phyloP scores from a whole-genome alignment of 2,797 vertebrate genomes.

The Sebastiscus albofasciatus region DNA sequence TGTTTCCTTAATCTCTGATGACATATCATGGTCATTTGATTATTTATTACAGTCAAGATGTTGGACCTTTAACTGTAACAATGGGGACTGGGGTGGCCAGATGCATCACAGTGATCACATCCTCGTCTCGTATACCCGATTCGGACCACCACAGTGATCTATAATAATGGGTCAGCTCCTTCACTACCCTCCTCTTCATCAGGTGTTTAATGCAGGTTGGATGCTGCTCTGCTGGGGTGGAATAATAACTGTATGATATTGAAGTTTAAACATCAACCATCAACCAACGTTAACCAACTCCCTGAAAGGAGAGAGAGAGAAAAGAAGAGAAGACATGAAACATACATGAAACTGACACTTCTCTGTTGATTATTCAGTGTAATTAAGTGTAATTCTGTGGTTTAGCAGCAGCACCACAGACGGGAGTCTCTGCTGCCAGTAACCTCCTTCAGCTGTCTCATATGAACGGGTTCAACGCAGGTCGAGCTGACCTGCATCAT shows the following conservation, averaged over 20 bases:
- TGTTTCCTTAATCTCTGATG: too few relatives aligned
- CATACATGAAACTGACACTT: neutral
- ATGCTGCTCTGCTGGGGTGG: too few relatives aligned
- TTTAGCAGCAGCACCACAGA: neutral
- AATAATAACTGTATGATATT: neutral
- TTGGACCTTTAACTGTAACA: neutral
- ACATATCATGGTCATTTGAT: too few relatives aligned
- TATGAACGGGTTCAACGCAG: neutral
- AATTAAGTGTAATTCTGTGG: neutral
- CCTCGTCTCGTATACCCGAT: neutral
- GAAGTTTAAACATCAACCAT: neutral
- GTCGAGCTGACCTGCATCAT: constrained; percentile 3
- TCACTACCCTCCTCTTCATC: too few relatives aligned
- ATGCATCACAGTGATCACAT: neutral
- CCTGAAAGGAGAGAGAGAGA: neutral
- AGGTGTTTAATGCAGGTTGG: too few relatives aligned
- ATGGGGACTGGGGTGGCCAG: neutral
- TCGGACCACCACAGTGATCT: too few relatives aligned
- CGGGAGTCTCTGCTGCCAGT: neutral
- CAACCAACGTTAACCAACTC: neutral
- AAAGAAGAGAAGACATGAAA: neutral
- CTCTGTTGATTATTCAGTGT: neutral
- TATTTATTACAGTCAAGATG: too few relatives aligned
- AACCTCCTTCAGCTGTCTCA: neutral
- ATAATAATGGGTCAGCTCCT: too few relatives aligned